Evolutionary conservation across 2,888 invertebrate species (phyloP), one percentile per base, ranked within the genome.

Genomic region (Microdon myrmicae): DNA sequence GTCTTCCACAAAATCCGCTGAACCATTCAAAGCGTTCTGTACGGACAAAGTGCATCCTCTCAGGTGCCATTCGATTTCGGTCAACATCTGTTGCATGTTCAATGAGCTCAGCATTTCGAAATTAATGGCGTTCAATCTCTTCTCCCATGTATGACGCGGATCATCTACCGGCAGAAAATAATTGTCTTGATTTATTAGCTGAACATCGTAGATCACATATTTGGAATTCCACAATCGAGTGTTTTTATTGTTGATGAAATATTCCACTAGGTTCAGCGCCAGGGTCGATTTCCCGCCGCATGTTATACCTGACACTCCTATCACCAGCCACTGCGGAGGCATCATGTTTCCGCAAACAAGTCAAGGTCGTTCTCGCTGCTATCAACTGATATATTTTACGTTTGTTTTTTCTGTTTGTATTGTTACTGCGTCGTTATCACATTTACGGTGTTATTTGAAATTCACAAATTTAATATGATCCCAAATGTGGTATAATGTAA

Each of bases 221-320:
- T 75, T 73, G 4, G 76, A 74, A 20, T 75, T 76, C 71, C 79
- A 74, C 1, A 78, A 67, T 6, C 71, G 72, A 0, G 71, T 68
- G 32, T 75, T 73, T 3, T 73, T 69, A 17, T 74, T 68, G 14
- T 69, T 73, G 22, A 71, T 68, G 47, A 80, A 79, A 48, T 77
- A 78, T 9, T 77, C 74, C 3, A 76, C 79, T 10, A 93, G 73
- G 49, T 81, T 80, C 43, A 82, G 82, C 0, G 90, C 85, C 23
- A 92, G 74, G 0, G 90, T 87, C 0, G 91, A 90, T 80, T 94
- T 94, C 0, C 94, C 94, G 12, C 91, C 89, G 72, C 90, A 90
- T 0, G 93, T 93, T 1, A 89, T 89, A 1, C 94, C 91, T 25
- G 89, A 87, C 67, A 93, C 84, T 4, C 90, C 92, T 54, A 89